Base-by-base conservation (phyloP, 2,113 vertebrate species). In the Odontesthes bonariensis region DNA sequence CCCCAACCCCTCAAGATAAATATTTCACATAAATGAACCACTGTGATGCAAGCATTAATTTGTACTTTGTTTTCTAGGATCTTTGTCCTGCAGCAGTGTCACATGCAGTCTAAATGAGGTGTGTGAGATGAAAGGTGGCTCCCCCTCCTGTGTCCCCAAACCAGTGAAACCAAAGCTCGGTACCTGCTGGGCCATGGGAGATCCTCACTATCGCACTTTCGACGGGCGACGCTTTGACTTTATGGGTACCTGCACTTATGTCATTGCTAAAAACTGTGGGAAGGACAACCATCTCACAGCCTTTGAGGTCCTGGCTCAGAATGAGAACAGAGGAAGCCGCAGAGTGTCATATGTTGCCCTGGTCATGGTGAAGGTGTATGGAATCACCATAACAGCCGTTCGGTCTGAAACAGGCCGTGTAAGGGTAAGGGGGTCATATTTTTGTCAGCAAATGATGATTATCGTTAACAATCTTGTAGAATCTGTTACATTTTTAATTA, bases 231-330 rank as follows among this genome's bases (percentile, higher is more conserved):
- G 46, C 42, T 95, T 65, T 65, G 42, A 93, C 69, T 94, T 95
- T 64, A 94, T 94, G 86, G 94, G 94, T 33, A 92, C 89, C 66
- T 95, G 94, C 81, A 88, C 87, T 10, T 93, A 94, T 14, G 73
- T 87, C 38, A 83, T 94, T 22, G 81, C 92, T 56, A 92, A 88
- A 86, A 91, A 85, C 73, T 92, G 92, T 57, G 35, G 32, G 2
- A 44, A 38, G 11, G 72, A 84, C 75, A n/a, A 60, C 16, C 6
- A 20, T 2, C 84, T 90, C 12, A 89, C 89, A 27, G 71, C 44
- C 6, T 94, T 94, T 68, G 84, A 93, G 54, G 71, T 94, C 67
- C 78, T 89, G 0, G 79, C 92, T 47, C 73, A 90, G 62, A 94
- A 94, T 12, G 95, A 96, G 68, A 94, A 95, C 73, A 89, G 93